These are phyloP conservation scores for Baryphthengus martii DNA, from an alignment of 2,113 vertebrate genomes.

Conservation along the genomic window DNA sequence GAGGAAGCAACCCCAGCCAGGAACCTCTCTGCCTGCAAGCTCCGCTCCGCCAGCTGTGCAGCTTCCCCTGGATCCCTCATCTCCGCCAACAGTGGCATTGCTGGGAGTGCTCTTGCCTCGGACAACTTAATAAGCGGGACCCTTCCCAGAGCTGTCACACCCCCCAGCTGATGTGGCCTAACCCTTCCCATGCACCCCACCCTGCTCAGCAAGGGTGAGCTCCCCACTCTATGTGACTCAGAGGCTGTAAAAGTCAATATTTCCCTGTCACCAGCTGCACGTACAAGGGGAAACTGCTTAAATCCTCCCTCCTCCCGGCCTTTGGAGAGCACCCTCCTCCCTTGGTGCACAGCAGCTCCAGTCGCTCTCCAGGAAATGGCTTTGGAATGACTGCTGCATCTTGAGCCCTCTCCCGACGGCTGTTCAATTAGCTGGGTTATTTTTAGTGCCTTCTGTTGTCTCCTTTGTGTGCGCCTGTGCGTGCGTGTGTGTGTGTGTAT, in stretches of 20 bases:
- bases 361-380: not conserved
- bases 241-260: not conserved
- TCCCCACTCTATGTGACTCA: not conserved
- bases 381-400: not conserved
- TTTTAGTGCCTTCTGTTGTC: conserved; percentile 12
- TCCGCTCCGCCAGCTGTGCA: not conserved
- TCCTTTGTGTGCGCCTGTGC: not conserved
- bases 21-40: not conserved
- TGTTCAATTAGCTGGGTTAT: not conserved
- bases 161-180: not conserved
- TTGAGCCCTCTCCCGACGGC: not conserved
- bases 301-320: not conserved
- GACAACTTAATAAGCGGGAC: not conserved
- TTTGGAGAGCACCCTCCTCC: not conserved
- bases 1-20: not conserved
- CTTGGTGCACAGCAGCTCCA: not conserved
- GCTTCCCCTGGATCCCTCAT: not conserved
- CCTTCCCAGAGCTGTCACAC: not conserved
- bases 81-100: not conserved
- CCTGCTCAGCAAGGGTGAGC: not conserved
- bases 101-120: not conserved
- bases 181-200: not conserved
- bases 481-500: not conserved
- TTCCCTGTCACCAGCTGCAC: not conserved
- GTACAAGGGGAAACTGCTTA: not conserved